Conservation (phyloP, 2,888 invertebrate species). For the Orthosia cruda region DNA sequence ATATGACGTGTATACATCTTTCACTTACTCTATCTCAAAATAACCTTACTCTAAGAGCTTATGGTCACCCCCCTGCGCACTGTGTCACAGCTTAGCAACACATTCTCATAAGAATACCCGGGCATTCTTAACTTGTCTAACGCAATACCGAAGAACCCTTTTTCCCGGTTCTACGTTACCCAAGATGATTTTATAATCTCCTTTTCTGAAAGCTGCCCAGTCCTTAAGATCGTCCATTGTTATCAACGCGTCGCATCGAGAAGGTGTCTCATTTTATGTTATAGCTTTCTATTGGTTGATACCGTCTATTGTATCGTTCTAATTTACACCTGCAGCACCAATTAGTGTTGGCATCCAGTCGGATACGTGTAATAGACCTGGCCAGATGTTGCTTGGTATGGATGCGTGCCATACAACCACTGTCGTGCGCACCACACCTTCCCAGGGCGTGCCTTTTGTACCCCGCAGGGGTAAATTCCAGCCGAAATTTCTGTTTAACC, state of each 20-base stretch:
- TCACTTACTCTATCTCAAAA: no score
- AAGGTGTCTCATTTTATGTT: conserved; percentile 81
- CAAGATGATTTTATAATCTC: conserved; percentile 78
- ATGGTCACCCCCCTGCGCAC: no score
- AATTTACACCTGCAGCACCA: conserved; percentile 76
- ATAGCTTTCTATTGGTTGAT: conserved; percentile 93
- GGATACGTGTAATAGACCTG: conserved; percentile 93
- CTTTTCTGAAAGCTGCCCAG: conserved; percentile 81
- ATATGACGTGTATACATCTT: no score
- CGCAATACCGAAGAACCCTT: no score
- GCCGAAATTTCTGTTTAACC: conserved; percentile 93
- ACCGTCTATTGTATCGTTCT: conserved; percentile 90
- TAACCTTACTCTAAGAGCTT: no score
- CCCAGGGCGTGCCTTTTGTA: conserved; percentile 95
- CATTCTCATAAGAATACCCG: conserved; percentile 71
- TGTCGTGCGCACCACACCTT: conserved; percentile 95
- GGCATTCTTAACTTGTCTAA: conserved; percentile 65
- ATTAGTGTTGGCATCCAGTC: conserved; percentile 95
- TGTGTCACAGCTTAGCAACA: conserved; percentile 73
- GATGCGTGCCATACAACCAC: conserved; percentile 92
- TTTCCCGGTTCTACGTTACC: conserved; percentile 72
- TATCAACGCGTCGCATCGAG: conserved; percentile 87
- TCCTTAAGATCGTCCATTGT: conserved; percentile 88
- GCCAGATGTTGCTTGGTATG: conserved; percentile 90
- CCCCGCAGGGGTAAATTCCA: conserved; percentile 95